A percentile compares a stretch with the other conserved stretches of the same genome.
Conservation (phyloP, 1,140 invertebrate species). For the Megalopta genalis region DNA sequence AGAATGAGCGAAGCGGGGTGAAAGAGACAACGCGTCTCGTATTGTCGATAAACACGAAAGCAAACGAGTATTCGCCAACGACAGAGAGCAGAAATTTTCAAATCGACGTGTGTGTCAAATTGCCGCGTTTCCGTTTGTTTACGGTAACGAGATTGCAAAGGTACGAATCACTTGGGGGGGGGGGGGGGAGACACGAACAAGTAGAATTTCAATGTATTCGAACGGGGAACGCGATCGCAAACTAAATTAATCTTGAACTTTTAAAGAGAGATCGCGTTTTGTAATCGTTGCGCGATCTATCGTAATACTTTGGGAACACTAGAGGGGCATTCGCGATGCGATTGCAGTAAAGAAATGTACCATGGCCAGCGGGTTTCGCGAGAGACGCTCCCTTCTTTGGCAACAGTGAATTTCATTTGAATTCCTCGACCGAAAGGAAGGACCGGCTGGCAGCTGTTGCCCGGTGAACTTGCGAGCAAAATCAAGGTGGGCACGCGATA, state of each 20-base stretch:
- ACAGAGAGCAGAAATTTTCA: too few relatives aligned
- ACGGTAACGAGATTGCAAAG: neutral
- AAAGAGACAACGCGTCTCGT: too few relatives aligned
- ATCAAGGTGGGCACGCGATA: conserved; percentile 6
- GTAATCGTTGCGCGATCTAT: conserved; percentile 1
- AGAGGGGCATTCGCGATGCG: conserved; percentile 25
- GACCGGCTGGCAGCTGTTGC: conserved; percentile 63
- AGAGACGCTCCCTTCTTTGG: conserved; percentile 69
- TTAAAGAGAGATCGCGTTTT: neutral
- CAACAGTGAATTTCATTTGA: conserved; percentile 65
- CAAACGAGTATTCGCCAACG: too few relatives aligned
- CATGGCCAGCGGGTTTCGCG: conserved; percentile 73
- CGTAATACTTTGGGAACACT: conserved; percentile 37
- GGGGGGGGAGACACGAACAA: too few relatives aligned
- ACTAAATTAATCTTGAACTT: neutral
- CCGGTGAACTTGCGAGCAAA: conserved; percentile 15
- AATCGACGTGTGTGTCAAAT: too few relatives aligned
- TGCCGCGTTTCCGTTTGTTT: too few relatives aligned
- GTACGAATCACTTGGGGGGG: too few relatives aligned
- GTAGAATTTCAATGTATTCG: neutral
- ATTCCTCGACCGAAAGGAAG: conserved; percentile 64
- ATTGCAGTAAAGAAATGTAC: conserved; percentile 70
- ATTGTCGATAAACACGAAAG: too few relatives aligned
- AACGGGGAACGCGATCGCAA: neutral
- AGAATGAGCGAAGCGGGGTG: too few relatives aligned